Percentiles rank a stretch among this genome's conserved stretches.
Conservation (phyloP, 2,113 vertebrate species). For the Pluvianellus socialis region DNA sequence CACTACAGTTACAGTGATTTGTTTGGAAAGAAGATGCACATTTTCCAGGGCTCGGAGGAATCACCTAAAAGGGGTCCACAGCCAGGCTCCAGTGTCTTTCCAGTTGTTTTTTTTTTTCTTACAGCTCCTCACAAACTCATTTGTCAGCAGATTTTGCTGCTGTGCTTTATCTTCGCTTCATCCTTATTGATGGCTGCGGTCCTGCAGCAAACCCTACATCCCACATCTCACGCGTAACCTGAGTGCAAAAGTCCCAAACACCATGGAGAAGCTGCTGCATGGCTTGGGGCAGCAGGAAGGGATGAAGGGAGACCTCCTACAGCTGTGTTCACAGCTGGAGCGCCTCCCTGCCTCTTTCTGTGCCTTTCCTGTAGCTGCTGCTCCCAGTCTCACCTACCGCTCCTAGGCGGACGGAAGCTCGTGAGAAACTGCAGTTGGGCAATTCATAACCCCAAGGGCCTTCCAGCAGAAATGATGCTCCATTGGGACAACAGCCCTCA, state of each 20-base stretch:
- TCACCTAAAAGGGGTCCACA: not conserved
- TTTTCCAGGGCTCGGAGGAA: not conserved
- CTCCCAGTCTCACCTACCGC: not conserved
- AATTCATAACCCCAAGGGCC: not conserved
- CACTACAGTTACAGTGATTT: not conserved
- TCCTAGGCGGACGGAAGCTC: not conserved
- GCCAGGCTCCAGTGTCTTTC: not conserved
- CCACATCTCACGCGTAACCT: fast-evolving
- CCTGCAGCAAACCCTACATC: not conserved
- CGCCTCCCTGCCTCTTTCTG: not conserved
- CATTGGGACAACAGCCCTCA: fast-evolving
- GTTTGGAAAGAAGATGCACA: fast-evolving
- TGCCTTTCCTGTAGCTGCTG: not conserved
- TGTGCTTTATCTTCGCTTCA: not conserved
- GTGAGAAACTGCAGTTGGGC: not conserved
- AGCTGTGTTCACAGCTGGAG: not conserved
- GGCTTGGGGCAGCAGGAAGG: not conserved
- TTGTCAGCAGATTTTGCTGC: not conserved
- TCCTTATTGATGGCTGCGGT: not conserved
- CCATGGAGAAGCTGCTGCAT: not conserved
- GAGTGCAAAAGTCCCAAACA: not conserved
- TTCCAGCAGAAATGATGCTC: not conserved
- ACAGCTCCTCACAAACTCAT: not conserved
- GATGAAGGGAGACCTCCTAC: not conserved
- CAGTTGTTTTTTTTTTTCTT: not conserved